phyloP scores from a whole-genome alignment of 1,140 invertebrate species.

The Limonius californicus region DNA sequence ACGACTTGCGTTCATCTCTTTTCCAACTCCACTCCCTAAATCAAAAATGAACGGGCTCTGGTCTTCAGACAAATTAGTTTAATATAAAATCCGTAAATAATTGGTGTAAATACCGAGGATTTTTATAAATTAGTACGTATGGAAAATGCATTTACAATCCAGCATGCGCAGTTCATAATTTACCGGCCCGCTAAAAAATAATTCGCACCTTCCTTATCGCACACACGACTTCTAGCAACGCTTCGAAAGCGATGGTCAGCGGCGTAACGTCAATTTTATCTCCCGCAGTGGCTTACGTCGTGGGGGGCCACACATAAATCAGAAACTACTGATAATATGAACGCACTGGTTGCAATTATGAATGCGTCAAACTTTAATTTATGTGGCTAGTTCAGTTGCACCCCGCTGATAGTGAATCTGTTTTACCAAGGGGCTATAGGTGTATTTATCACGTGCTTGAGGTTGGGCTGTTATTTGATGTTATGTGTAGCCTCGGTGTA shows the following conservation, averaged over 20 bases:
- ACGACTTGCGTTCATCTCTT: too few species aligned
- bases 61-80: background rate
- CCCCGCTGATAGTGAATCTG: constrained; percentile 36
- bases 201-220: constrained; percentile 11
- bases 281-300: constrained; percentile 30
- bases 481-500: too few species aligned
- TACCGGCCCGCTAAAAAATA: constrained; percentile 23
- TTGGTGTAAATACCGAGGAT: constrained; percentile 29
- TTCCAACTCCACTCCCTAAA: too few species aligned
- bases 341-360: constrained; percentile 41
- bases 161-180: constrained; percentile 11
- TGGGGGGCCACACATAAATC: constrained; percentile 39
- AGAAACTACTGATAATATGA: constrained; percentile 42
- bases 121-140: constrained; percentile 34
- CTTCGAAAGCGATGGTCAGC: constrained; percentile 22
- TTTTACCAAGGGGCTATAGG: constrained; percentile 7
- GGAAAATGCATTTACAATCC: constrained; percentile 30
- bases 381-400: constrained; percentile 33
- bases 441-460: background rate
- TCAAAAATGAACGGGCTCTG: too few species aligned
- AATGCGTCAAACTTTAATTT: constrained; percentile 44
- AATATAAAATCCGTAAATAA: constrained; percentile 23
- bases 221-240: background rate
- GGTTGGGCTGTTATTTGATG: background rate
- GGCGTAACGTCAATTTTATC: constrained; percentile 33